Evolutionary conservation across 2,113 vertebrate genomes (phyloP), one percentile per base, ranked within the genome.

Genomic region (Actenoides hombroni): DNA sequence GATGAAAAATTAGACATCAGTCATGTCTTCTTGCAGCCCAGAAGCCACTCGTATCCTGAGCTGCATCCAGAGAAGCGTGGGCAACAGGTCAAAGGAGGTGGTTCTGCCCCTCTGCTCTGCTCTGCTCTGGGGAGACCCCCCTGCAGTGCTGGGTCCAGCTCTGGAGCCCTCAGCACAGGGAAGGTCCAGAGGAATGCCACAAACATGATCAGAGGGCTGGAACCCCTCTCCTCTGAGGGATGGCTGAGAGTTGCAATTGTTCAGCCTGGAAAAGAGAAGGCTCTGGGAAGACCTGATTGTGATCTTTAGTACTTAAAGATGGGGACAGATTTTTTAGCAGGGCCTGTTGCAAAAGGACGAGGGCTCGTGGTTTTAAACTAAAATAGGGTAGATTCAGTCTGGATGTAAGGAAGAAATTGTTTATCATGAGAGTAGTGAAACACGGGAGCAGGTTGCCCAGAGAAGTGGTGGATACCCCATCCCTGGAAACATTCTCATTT

Each of bases 161-260:
- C 44, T 70, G 13, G 33, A 3, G 3, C 4, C 42, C 8, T 0
- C 2, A 69, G 15, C 3, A 8, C 17, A 51, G 39, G 25, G 40
- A 7, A 10, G 29, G 8, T 57, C 26, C 54, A 46, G 69, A 64
- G 35, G 6, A 64, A 20, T 24, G 8, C 18, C 24, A 1, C 48
- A 1, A 56, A 64, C 11, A 10, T 51, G 31, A 18, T 37, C 29
- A 42, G 33, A 25, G 26, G 39, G 6, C 6, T 82, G 21, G 35
- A 48, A 15, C 37, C 42, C 11, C 5, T 37, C 37, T 42, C 1
- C 2, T 69, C 0, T n/a, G 16, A 71, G 18, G 28, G 51, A 10
- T 54, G 25, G 5, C 49, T 19, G 18, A 42, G 37, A 53, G 25
- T 44, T 82, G 0, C 0, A 26, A 5, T 74, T 78, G 9, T 77